Evolutionary conservation across 2,797 vertebrate genomes (phyloP).

Genomic region (Thalassophryne amazonica): DNA sequence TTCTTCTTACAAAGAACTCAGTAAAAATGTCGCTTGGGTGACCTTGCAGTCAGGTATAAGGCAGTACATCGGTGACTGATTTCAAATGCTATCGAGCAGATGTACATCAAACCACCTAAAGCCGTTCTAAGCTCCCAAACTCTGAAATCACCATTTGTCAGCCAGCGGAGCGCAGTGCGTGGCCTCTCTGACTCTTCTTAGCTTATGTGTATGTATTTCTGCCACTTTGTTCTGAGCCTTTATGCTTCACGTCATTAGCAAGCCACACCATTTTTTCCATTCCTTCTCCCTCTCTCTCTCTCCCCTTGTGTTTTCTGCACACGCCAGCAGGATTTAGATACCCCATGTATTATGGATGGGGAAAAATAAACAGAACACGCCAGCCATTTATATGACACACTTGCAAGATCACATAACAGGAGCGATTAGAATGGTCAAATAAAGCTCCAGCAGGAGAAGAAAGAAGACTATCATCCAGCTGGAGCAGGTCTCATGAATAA

Average conservation of each 20-base stretch:
- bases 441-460: conserved; percentile 44
- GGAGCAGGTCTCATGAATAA: conserved; percentile 46
- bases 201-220: conserved; percentile 67
- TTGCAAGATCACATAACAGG: conserved; percentile 69
- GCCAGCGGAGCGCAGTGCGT: conserved; percentile 55
- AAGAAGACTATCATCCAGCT: background rate
- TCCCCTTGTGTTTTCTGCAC: conserved; percentile 53
- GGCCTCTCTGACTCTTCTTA: conserved; percentile 43
- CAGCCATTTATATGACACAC: conserved; percentile 73
- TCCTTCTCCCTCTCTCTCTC: conserved; percentile 8
- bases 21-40: conserved; percentile 45
- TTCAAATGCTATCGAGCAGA: conserved; percentile 36
- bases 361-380: conserved; percentile 66
- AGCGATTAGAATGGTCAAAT: conserved; percentile 71
- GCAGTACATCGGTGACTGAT: conserved; percentile 45
- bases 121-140: conserved; percentile 57
- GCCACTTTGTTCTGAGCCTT: conserved; percentile 67
- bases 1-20: conserved; percentile 28
- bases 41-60: conserved; percentile 61
- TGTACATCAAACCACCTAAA: conserved; percentile 56
- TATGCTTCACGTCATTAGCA: conserved; percentile 67
- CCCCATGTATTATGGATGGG: conserved; percentile 77
- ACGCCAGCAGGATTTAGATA: conserved; percentile 70
- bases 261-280: conserved; percentile 43
- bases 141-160: conserved; percentile 55